These are phyloP conservation scores for Heterohyrax brucei DNA, from an alignment of 2,797 vertebrate genomes.

Conservation along the genomic window DNA sequence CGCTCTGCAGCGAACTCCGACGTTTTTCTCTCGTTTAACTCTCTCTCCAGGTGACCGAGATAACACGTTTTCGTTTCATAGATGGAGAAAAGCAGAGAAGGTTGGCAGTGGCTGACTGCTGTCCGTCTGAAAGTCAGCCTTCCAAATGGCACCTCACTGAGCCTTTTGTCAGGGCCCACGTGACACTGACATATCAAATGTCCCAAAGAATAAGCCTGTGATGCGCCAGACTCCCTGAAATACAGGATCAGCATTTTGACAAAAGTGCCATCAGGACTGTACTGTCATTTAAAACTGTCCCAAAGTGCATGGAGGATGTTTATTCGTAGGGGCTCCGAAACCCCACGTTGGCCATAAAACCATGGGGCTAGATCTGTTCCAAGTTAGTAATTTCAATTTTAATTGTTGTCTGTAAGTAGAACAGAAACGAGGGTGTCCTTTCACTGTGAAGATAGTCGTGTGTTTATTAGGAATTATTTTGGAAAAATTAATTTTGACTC, in stretches of 20 bases:
- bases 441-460: background rate
- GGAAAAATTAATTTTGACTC: slow-evolving; percentile 13
- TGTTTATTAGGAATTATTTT: slow-evolving; percentile 26
- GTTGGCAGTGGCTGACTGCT: background rate
- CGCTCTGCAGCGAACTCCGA: background rate
- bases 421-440: slow-evolving; percentile 36
- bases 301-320: slow-evolving; percentile 41
- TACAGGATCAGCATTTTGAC: slow-evolving; percentile 21
- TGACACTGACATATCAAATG: background rate
- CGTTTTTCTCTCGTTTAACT: background rate
- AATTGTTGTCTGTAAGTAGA: slow-evolving; percentile 26
- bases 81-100: slow-evolving; percentile 53
- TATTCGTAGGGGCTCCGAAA: slow-evolving; percentile 35
- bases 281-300: slow-evolving; percentile 63
- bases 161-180: background rate
- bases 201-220: slow-evolving; percentile 4
- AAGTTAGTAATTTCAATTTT: slow-evolving; percentile 63
- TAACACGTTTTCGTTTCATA: slow-evolving; percentile 23
- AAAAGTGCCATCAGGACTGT: background rate
- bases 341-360: background rate
- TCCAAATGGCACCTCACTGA: background rate
- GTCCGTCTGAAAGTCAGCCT: background rate
- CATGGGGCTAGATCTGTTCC: background rate
- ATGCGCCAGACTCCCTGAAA: slow-evolving; percentile 30
- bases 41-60: background rate